Evolutionary conservation across 2,797 vertebrate genomes (phyloP).

Genomic region (Myotis vivesi): DNA sequence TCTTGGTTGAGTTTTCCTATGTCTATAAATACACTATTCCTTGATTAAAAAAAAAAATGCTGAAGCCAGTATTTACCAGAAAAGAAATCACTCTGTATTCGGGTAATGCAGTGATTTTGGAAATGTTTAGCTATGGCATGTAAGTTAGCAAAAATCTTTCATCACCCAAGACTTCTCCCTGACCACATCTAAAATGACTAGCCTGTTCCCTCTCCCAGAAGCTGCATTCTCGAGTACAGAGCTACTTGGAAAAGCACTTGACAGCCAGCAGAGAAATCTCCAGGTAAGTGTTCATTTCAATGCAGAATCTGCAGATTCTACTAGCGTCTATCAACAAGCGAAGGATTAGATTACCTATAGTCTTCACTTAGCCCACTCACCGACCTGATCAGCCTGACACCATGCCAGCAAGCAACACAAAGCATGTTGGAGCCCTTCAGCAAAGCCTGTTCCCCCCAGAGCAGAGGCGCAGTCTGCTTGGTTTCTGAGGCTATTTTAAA

Average conservation of each 20-base stretch:
- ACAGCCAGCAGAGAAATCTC: not conserved
- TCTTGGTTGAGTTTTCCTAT: constrained; percentile 39
- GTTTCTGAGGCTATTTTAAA: constrained; percentile 76
- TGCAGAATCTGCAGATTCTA: not conserved
- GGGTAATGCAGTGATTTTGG: not conserved
- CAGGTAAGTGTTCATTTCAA: not conserved
- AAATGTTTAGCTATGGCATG: not conserved
- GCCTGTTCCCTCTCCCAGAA: not conserved
- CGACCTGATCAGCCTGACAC: not conserved
- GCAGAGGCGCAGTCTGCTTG: constrained; percentile 36
- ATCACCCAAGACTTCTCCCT: not conserved
- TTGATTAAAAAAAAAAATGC: not conserved
- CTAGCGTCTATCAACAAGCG: not conserved
- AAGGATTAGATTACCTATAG: not conserved
- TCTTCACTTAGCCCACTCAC: not conserved
- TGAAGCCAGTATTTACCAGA: not conserved
- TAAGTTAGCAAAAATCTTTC: constrained; percentile 13
- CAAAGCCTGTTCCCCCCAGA: not conserved
- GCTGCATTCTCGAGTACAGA: not conserved
- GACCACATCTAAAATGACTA: not conserved
- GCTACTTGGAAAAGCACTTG: constrained; percentile 21
- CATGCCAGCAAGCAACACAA: not conserved
- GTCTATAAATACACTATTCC: constrained; percentile 10
- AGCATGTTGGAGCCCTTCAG: not conserved
- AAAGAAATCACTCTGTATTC: not conserved